Percentiles rank a stretch among this genome's conserved stretches.
Conservation (phyloP, 92 coral and sea anemone species). For the Zoanthus solanderi region DNA sequence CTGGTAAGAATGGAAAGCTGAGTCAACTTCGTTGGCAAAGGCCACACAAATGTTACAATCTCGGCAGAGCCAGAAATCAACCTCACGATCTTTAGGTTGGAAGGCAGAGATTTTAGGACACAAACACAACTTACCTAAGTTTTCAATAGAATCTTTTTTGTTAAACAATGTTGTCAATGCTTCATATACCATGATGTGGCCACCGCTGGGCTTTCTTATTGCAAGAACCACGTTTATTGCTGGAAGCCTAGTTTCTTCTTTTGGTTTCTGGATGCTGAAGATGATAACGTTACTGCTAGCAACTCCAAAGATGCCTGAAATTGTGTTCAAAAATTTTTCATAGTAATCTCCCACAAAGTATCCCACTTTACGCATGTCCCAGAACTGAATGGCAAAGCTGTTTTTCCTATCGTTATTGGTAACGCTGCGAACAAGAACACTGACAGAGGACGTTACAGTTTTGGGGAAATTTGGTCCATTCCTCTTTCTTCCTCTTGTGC, state of each 20-base stretch:
- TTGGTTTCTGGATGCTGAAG: slow-evolving; percentile 83
- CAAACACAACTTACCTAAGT: neutral
- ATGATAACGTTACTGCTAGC: slow-evolving; percentile 48
- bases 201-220: slow-evolving; percentile 45
- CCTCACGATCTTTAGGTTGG: no score
- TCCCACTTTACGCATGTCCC: slow-evolving; percentile 69
- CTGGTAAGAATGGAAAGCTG: no score
- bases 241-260: slow-evolving; percentile 48
- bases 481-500: slow-evolving; percentile 14
- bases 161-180: slow-evolving; percentile 14
- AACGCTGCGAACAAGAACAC: slow-evolving; percentile 64
- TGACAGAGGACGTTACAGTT: slow-evolving; percentile 64
- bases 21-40: no score
- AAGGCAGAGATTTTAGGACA: no score
- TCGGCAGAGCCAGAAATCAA: no score
- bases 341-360: slow-evolving; percentile 72
- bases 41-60: no score
- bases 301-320: slow-evolving; percentile 63
- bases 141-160: slow-evolving; percentile 3
- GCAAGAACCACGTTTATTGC: slow-evolving; percentile 73
- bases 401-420: slow-evolving; percentile 65
- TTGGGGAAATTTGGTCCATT: slow-evolving; percentile 48
- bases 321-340: slow-evolving; percentile 39
- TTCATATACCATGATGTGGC: slow-evolving; percentile 18
- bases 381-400: slow-evolving; percentile 75